phyloP scores from a whole-genome alignment of 53 echinoderm and acorn worm species.

The Echinometra lucunter region DNA sequence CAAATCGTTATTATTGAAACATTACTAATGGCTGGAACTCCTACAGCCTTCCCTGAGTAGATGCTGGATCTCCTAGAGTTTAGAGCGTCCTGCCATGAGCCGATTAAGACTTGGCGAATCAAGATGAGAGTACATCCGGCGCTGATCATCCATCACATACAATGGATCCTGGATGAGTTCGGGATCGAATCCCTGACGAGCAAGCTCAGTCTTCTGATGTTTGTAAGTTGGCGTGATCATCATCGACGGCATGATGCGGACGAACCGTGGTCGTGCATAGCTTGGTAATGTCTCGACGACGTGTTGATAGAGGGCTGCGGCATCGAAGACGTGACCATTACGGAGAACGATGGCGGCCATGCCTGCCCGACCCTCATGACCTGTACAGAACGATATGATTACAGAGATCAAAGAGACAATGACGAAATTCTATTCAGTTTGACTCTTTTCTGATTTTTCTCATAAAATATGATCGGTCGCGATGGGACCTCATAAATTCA shows the following conservation, averaged over 20 bases:
- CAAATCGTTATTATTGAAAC: too few species aligned
- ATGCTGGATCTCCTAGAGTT: neutral
- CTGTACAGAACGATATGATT: neutral
- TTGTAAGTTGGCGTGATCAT: constrained; percentile 75
- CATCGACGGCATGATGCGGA: constrained; percentile 78
- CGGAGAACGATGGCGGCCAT: constrained; percentile 80
- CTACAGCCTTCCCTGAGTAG: too few species aligned
- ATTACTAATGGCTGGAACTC: too few species aligned
- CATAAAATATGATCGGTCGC: too few species aligned
- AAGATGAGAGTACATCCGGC: constrained; percentile 70
- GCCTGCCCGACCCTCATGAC: constrained; percentile 73
- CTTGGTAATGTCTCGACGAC: constrained; percentile 25
- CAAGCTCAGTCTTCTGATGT: constrained; percentile 77
- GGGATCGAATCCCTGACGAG: constrained; percentile 74
- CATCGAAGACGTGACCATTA: constrained; percentile 25
- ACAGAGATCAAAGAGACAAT: neutral
- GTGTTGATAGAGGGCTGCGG: constrained; percentile 38
- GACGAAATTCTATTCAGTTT: too few species aligned
- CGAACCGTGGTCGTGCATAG: constrained; percentile 82
- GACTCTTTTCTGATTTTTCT: too few species aligned
- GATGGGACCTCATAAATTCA: too few species aligned
- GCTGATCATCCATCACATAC: constrained; percentile 73
- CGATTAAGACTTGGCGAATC: constrained; percentile 63
- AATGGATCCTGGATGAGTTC: constrained; percentile 78
- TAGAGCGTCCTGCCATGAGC: constrained; percentile 70